phyloP scores from a whole-genome alignment of 2,797 vertebrate genomes.

The Champsocephalus esox region DNA sequence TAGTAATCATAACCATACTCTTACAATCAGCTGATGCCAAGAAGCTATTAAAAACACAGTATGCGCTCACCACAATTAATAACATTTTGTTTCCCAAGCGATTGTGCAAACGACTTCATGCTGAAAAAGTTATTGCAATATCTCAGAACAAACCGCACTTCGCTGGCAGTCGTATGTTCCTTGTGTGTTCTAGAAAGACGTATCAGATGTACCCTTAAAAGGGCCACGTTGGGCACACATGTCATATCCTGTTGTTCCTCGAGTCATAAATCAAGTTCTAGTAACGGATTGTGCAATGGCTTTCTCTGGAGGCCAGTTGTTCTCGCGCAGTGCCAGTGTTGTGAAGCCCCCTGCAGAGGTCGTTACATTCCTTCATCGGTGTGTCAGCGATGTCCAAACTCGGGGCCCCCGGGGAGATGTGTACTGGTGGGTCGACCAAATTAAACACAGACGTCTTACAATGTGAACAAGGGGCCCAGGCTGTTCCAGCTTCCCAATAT shows the following conservation, averaged over 20 bases:
- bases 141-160: neutral
- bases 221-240: constrained; percentile 23
- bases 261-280: constrained; percentile 45
- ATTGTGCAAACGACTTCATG: constrained; percentile 7
- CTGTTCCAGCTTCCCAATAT: constrained; percentile 20
- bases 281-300: constrained; percentile 49
- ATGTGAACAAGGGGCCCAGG: constrained; percentile 25
- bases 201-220: neutral
- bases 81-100: neutral
- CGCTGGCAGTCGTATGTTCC: constrained; percentile 1
- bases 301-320: constrained; percentile 33
- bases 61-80: constrained; percentile 25
- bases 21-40: constrained; percentile 30
- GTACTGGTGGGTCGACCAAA: constrained; percentile 49
- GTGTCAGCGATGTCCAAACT: constrained; percentile 64
- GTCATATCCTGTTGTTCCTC: constrained; percentile 63
- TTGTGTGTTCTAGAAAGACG: neutral
- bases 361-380: constrained; percentile 65
- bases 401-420: constrained; percentile 28
- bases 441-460: constrained; percentile 57
- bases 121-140: constrained; percentile 10
- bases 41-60: constrained; percentile 40
- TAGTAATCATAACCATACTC: constrained; percentile 41
- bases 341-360: constrained; percentile 60
- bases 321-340: constrained; percentile 39